A percentile compares a stretch with the other conserved stretches of the same genome.
Conservation (phyloP, 64 coral and sea anemone species). For the Astreopora myriophthalma region DNA sequence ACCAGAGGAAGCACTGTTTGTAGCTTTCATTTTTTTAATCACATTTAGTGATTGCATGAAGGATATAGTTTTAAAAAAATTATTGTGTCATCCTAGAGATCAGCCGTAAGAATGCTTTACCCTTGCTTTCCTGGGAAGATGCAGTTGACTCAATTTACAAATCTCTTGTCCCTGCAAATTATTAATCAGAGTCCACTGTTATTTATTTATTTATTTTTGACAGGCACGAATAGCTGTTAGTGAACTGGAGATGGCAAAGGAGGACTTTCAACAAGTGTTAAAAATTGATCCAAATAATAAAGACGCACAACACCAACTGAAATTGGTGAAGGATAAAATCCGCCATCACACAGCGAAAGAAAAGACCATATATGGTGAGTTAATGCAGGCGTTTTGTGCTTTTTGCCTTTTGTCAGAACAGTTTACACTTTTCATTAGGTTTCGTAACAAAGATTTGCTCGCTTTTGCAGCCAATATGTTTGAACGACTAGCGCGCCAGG, state of each 20-base stretch:
- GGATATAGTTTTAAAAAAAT: too few relatives aligned
- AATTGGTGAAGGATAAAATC: conserved; percentile 69
- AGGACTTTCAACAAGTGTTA: conserved; percentile 73
- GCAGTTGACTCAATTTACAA: too few relatives aligned
- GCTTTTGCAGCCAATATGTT: conserved; percentile 80
- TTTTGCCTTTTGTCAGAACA: too few relatives aligned
- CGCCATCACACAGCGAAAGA: conserved; percentile 63
- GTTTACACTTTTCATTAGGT: too few relatives aligned
- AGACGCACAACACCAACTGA: conserved; percentile 74
- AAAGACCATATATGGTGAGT: conserved; percentile 81
- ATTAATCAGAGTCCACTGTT: background rate
- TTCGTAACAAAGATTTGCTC: background rate
- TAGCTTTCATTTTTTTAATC: too few relatives aligned
- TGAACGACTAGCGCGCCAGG: conserved; percentile 63
- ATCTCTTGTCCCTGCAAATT: too few relatives aligned
- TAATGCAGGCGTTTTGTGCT: too few relatives aligned
- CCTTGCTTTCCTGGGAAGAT: too few relatives aligned
- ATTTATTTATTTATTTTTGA: background rate
- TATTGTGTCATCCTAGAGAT: too few relatives aligned
- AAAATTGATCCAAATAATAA: conserved; percentile 75
- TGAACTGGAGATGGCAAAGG: conserved; percentile 74
- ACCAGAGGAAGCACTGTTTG: too few relatives aligned
- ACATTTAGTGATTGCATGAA: too few relatives aligned
- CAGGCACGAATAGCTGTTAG: conserved; percentile 72
- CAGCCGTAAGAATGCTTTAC: too few relatives aligned